Evolutionary conservation across 2,797 vertebrate species (phyloP), one percentile per base, ranked within the genome.

Genomic region (Smutsia gigantea): DNA sequence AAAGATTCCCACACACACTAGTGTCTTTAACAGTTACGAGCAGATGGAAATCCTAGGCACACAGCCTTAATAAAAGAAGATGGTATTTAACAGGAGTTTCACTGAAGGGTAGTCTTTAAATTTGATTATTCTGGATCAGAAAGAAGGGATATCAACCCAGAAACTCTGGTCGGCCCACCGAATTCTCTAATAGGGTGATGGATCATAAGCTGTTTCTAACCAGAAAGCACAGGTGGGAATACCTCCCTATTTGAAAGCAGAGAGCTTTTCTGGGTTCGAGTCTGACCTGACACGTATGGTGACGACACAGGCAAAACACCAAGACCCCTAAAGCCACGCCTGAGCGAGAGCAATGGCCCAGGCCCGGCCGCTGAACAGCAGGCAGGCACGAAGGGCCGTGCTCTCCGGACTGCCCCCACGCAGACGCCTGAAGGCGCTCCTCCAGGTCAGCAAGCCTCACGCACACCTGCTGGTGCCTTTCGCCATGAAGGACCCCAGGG

Each of bases 401-500:
- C 39, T 39, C 39, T 39, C 39, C 81, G 37, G 71, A 85, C n/a
- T 31, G 87, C 96, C 97, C 95, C 98, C 94, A 94, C 87, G 94
- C 92, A 97, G 96, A 96, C 19, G 75, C 95, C 93, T 93, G 14
- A 14, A 29, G 90, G 34, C 55, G 71, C 71, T 86, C 39, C 77
- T 53, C 77, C 83, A 71, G 71, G 29, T 78, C 18, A n/a, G 93
- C 66, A 68, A 96, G 97, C 86, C 86, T 92, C 53, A 66, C 13
- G 29, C 17, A 66, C 13, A 31, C 17, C 92, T 92, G 83, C n/a
- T 31, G 64, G 94, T 94, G 94, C 83, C 96, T 97, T 93, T 97
- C 17, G 4, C 75, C 66, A 87, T 66, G 98, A 98, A 98, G 98
- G 98, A 98, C 98, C 98, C 98, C 98, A 84, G 97, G 98, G 97